Conservation (phyloP, 92 coral and sea anemone genomes). For the Umimayanthus chanpuru region DNA sequence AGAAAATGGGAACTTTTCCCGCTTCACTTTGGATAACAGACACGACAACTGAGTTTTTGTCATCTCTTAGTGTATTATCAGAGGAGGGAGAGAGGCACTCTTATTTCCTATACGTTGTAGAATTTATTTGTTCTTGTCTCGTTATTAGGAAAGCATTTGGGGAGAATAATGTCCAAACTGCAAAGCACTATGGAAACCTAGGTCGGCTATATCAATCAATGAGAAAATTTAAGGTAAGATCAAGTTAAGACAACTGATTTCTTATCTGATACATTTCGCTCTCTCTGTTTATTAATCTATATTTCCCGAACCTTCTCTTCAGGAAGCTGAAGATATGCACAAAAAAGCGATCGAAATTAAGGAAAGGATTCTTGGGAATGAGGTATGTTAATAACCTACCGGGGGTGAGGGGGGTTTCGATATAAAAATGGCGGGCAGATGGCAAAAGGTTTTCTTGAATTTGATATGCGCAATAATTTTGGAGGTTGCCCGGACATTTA, state of each 20-base stretch:
- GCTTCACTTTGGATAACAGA: too few species aligned
- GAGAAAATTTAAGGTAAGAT: slow-evolving; percentile 82
- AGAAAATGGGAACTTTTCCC: too few species aligned
- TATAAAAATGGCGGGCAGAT: too few species aligned
- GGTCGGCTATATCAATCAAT: slow-evolving; percentile 99
- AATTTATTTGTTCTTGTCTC: background rate
- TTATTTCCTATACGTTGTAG: background rate
- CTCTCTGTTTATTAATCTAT: too few species aligned
- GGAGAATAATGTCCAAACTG: slow-evolving; percentile 96
- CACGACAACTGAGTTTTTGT: too few species aligned
- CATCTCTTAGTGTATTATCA: too few species aligned
- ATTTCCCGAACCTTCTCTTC: background rate
- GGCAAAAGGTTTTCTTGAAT: too few species aligned
- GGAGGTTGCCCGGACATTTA: too few species aligned
- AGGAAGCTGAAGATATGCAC: slow-evolving; percentile 99
- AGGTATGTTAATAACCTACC: slow-evolving; percentile 52
- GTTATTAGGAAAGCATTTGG: slow-evolving; percentile 90
- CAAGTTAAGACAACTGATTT: background rate
- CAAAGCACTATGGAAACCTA: slow-evolving; percentile 97
- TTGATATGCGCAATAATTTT: too few species aligned
- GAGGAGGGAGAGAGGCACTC: background rate
- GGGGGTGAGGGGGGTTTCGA: background rate
- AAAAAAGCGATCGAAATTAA: slow-evolving; percentile 97
- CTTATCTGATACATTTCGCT: background rate
- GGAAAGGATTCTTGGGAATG: slow-evolving; percentile 89